A percentile compares a stretch with the other conserved stretches of the same genome.
Conservation (phyloP, 2,113 vertebrate species). For the Aptenodytes forsteri region DNA sequence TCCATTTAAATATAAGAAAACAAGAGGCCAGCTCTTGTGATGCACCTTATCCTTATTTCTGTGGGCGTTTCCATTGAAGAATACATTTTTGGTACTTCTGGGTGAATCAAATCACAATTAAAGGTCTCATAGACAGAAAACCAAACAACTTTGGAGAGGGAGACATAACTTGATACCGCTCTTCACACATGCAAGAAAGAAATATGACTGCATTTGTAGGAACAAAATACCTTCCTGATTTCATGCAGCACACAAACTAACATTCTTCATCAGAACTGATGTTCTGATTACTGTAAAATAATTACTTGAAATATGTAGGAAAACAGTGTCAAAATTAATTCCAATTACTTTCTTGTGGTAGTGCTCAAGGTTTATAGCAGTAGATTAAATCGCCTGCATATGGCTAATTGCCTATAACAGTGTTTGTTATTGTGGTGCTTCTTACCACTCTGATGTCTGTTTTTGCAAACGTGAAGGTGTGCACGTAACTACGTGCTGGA, state of each 20-base stretch:
- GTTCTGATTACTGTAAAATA: constrained; percentile 27
- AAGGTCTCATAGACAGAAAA: background rate
- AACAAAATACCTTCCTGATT: constrained; percentile 11
- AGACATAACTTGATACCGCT: background rate
- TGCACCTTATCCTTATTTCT: background rate
- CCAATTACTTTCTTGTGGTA: constrained; percentile 27
- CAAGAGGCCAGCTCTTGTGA: background rate
- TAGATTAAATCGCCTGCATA: background rate
- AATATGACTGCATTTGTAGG: background rate
- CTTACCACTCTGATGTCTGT: background rate
- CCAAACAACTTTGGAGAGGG: background rate
- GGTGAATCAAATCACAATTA: background rate
- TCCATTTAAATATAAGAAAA: background rate
- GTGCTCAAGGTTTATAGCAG: background rate
- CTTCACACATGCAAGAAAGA: background rate
- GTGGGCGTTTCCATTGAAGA: background rate
- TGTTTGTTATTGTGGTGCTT: background rate
- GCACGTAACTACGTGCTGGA: background rate
- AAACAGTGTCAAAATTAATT: constrained; percentile 50
- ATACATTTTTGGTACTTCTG: background rate
- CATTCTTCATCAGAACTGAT: constrained; percentile 18
- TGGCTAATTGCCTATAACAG: constrained; percentile 33
- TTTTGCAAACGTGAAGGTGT: background rate
- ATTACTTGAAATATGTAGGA: constrained; percentile 42
- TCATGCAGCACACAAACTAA: background rate